phyloP scores from a whole-genome alignment of 2,113 vertebrate species.

The Psephotus haematonotus region DNA sequence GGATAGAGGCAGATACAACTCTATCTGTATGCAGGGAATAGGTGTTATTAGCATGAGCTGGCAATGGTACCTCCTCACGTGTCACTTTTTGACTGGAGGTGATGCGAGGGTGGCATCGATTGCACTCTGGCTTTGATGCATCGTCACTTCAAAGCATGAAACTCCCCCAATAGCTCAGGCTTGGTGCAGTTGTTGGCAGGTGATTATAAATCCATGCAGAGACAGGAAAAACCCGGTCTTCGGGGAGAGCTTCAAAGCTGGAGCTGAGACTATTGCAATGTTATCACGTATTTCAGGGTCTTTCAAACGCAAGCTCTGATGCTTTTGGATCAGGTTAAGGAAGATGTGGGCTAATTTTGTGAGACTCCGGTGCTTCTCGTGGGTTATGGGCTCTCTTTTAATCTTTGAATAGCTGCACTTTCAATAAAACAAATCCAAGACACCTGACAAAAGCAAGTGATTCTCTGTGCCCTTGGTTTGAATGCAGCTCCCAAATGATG shows the following conservation, averaged over 20 bases:
- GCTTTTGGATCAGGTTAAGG: neutral
- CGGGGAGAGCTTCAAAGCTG: slow-evolving; percentile 36
- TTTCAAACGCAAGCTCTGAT: neutral
- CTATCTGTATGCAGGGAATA: neutral
- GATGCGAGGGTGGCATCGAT: neutral
- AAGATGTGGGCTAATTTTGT: neutral
- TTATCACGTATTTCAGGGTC: slow-evolving; percentile 13
- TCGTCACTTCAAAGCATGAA: slow-evolving; percentile 27
- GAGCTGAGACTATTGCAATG: neutral
- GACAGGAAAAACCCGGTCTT: neutral
- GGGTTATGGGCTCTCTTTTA: neutral
- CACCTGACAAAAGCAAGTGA: neutral
- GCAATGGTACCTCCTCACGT: neutral
- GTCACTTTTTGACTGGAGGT: neutral
- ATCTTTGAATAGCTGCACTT: neutral
- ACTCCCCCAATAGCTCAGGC: neutral
- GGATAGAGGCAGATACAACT: neutral
- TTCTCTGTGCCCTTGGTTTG: neutral
- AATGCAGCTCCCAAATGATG: neutral
- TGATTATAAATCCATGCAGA: slow-evolving; percentile 29
- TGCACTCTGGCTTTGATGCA: neutral
- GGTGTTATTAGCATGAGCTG: neutral
- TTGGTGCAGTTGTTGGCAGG: neutral
- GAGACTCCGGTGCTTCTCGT: neutral
- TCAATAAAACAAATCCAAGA: neutral